Conservation (phyloP, 2,113 vertebrate species). For the Bubalus kerabau region DNA sequence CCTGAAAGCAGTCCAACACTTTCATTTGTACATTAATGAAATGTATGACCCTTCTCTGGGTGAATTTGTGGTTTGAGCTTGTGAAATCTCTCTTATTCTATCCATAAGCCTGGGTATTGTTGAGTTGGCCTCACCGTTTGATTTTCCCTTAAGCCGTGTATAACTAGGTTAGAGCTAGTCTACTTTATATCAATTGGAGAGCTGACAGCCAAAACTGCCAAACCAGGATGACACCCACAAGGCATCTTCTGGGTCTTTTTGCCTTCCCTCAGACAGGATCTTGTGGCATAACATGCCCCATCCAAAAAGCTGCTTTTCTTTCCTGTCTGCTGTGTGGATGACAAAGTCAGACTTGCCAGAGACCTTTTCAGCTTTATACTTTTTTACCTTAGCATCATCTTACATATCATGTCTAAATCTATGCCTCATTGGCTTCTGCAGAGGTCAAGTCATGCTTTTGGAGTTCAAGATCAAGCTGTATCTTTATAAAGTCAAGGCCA, state of each 20-base stretch:
- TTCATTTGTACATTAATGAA: background rate
- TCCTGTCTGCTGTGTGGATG: background rate
- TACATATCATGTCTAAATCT: background rate
- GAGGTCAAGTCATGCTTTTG: background rate
- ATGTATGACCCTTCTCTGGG: background rate
- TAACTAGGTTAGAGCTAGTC: background rate
- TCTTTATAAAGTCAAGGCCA: background rate
- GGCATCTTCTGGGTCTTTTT: background rate
- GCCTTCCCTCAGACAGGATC: background rate
- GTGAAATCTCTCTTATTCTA: background rate
- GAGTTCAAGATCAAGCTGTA: background rate
- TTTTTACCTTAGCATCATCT: background rate
- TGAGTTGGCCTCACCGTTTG: background rate
- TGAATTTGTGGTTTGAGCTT: background rate
- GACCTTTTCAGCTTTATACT: background rate
- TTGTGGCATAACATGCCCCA: background rate
- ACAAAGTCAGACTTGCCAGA: background rate
- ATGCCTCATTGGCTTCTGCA: background rate
- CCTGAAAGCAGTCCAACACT: background rate
- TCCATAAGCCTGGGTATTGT: background rate
- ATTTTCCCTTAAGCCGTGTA: background rate
- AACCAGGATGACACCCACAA: background rate
- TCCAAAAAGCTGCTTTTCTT: background rate
- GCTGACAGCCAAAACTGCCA: background rate
- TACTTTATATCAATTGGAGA: background rate